Conservation (phyloP, 2,797 vertebrate genomes). For the Melanotaenia parkinsoni region DNA sequence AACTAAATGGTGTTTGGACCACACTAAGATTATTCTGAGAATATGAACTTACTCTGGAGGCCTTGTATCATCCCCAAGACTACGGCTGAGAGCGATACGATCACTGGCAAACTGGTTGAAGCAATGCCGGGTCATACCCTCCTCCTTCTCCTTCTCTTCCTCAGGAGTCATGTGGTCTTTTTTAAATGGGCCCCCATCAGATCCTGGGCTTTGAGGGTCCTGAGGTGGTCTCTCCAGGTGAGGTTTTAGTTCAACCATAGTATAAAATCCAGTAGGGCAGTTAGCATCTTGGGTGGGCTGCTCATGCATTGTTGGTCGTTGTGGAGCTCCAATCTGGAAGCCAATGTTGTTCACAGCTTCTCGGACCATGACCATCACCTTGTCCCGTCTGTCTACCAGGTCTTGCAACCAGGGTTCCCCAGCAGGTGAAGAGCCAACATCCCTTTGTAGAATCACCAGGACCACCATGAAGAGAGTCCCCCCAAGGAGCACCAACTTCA, state of each 20-base stretch:
- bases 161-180: slow-evolving; percentile 81
- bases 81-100: slow-evolving; percentile 92
- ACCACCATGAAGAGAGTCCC: slow-evolving; percentile 86
- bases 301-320: slow-evolving; percentile 53
- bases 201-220: slow-evolving; percentile 84
- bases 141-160: slow-evolving; percentile 89
- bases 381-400: slow-evolving; percentile 86
- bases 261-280: slow-evolving; percentile 89
- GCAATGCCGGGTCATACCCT: slow-evolving; percentile 92
- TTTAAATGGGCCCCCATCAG: slow-evolving; percentile 85
- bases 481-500: slow-evolving; percentile 86
- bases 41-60: slow-evolving; percentile 89
- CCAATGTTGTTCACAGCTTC: slow-evolving; percentile 91
- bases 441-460: slow-evolving; percentile 89
- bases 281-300: slow-evolving; percentile 61
- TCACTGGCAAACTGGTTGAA: slow-evolving; percentile 98
- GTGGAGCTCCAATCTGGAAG: slow-evolving; percentile 90
- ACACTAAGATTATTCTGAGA: slow-evolving; percentile 14
- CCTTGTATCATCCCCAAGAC: slow-evolving; percentile 92
- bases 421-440: slow-evolving; percentile 65
- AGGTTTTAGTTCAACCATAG: slow-evolving; percentile 85
- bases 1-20: slow-evolving; percentile 30
- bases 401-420: slow-evolving; percentile 91
- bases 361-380: slow-evolving; percentile 88
- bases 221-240: slow-evolving; percentile 87